Evolutionary conservation across 2,888 invertebrate genomes (phyloP), one percentile per base, ranked within the genome.

Genomic region (Yponomeuta cagnagella): DNA sequence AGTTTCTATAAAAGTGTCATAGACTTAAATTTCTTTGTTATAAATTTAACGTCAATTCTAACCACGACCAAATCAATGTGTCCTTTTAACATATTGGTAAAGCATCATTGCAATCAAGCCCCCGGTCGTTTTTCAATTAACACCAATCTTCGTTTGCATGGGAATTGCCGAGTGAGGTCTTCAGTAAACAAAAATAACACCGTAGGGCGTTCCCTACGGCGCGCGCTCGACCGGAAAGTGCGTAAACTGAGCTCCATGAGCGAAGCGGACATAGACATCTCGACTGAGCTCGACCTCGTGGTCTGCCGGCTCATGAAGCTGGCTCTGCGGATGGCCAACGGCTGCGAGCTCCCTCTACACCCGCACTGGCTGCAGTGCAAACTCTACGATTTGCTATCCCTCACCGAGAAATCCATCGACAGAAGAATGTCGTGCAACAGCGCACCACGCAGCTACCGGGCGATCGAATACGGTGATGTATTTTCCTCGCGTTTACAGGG

Each of bases 331-430:
- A 81, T 80, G 2, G 83, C 86, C 58, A 81, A 71, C 71, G 76
- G 77, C 1, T 79, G 78, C 6, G 76, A 77, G 15, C 73, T 75
- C 0, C 83, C 87, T 0, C 85, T 87, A 1, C 82, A 88, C 0
- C 75, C 84, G 0, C 80, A 76, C 63, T 91, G 91, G 91, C 80
- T 90, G 81, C 87, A 89, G 73, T 84, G 80, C 76, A 91, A 90
- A 75, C 77, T 91, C 48, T 77, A 89, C 1, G 90, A 90, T 70
- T 76, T 92, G 1, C 80, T 92, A 2, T 84, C 85, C 1, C 77
- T 91, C 37, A 86, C 90, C 0, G 91, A 91, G 72, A 90, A 86
- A 69, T 82, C 90, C 2, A 86, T 91, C 66, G 81, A 85, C 67
- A 77, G 83, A 71, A 82, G 86, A 69, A 85, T 82, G 75, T 80